Percentiles rank a stretch among this genome's conserved stretches.
phyloP scores from a whole-genome alignment of 2,888 invertebrate genomes.

The Glyphotaelius pellucidus region DNA sequence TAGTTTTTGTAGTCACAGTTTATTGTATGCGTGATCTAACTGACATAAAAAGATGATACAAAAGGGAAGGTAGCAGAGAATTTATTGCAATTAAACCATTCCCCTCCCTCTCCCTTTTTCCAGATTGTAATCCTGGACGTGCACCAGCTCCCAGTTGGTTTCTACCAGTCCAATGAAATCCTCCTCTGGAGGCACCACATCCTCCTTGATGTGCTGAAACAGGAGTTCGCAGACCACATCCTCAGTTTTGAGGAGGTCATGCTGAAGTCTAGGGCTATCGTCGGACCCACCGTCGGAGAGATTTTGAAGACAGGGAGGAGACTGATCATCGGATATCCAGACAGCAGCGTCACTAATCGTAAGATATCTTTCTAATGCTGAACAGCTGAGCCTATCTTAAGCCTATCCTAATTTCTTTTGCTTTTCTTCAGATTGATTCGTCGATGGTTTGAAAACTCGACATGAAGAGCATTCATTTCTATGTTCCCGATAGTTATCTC shows the following conservation, averaged over 20 bases:
- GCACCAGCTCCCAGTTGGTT: constrained; percentile 87
- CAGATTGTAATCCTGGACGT: constrained; percentile 87
- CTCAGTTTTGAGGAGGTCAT: constrained; percentile 71
- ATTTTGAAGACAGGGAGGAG: constrained; percentile 75
- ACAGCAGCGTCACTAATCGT: constrained; percentile 67
- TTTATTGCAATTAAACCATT: not conserved
- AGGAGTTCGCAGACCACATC: constrained; percentile 78
- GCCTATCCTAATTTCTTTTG: too few species aligned
- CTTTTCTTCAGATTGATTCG: too few species aligned
- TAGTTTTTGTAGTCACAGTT: too few species aligned
- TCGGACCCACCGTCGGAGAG: constrained; percentile 75
- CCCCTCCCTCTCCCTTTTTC: constrained; percentile 10
- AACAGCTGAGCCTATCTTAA: too few species aligned
- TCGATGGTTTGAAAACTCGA: too few species aligned
- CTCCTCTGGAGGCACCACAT: constrained; percentile 76
- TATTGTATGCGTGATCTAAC: too few species aligned
- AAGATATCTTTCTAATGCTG: constrained; percentile 51
- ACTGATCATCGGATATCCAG: constrained; percentile 78
- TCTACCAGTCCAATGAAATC: constrained; percentile 74
- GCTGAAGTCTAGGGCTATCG: constrained; percentile 72
- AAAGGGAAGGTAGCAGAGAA: too few species aligned
- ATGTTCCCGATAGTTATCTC: too few species aligned
- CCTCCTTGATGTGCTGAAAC: constrained; percentile 76
- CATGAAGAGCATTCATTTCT: too few species aligned
- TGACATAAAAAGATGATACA: too few species aligned